Evolutionary conservation across 1,140 invertebrate species (phyloP).

Genomic region (Cotesia glomerata): DNA sequence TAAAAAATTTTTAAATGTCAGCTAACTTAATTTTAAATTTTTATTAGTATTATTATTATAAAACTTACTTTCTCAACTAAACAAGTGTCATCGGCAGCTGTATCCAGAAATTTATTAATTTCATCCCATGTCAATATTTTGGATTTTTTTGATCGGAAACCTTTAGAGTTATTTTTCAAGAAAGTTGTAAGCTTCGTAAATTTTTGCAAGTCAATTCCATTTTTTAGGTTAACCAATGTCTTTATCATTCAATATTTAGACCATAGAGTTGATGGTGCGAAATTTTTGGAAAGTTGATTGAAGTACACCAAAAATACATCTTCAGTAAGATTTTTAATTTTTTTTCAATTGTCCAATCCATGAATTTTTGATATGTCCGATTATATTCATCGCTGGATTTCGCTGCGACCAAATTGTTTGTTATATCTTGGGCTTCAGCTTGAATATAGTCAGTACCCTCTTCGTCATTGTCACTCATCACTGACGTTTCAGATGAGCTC

Average conservation of each 20-base stretch:
- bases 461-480: too few species aligned
- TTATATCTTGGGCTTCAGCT: too few species aligned
- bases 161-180: slow-evolving; percentile 18
- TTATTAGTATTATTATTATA: too few species aligned
- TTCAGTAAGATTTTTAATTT: background rate
- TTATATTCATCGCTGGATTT: too few species aligned
- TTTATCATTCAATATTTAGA: slow-evolving; percentile 4
- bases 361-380: too few species aligned
- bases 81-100: slow-evolving; percentile 22
- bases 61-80: slow-evolving; percentile 25
- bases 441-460: too few species aligned
- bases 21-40: too few species aligned
- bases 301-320: background rate
- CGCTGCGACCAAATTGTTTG: too few species aligned
- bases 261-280: background rate
- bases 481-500: too few species aligned
- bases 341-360: too few species aligned
- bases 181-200: background rate
- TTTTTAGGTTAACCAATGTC: background rate
- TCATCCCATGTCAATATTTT: slow-evolving; percentile 14
- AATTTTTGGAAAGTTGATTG: slow-evolving; percentile 8
- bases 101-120: slow-evolving; percentile 17
- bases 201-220: background rate
- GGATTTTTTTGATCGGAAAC: slow-evolving; percentile 20
- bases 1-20: too few species aligned